A percentile compares a stretch with the other conserved stretches of the same genome.
Conservation (phyloP, 1,140 invertebrate species). For the Eufriesea mexicana region DNA sequence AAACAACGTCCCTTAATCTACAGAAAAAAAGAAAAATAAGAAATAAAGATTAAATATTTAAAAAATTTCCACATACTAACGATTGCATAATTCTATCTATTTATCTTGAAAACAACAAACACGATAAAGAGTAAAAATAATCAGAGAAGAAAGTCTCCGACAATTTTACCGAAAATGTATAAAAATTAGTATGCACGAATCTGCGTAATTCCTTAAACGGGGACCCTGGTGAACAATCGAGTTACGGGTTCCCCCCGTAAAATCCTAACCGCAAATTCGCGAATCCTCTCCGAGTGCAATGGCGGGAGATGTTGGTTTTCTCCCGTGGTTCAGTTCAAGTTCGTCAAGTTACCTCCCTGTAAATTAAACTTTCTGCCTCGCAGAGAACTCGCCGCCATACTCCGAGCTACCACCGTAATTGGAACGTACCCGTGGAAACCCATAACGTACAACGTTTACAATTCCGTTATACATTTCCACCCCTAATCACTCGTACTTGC, state of each 20-base stretch:
- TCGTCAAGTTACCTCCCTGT: slow-evolving; percentile 29
- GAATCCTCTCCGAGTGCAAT: no score
- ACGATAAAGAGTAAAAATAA: no score
- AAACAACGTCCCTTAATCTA: no score
- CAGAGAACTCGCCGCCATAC: background rate
- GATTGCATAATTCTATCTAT: no score
- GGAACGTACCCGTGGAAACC: slow-evolving; percentile 35
- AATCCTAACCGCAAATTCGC: background rate
- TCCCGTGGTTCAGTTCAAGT: slow-evolving; percentile 22
- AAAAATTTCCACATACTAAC: no score
- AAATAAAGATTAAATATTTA: no score
- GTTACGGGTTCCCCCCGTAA: no score
- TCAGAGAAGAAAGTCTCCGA: no score
- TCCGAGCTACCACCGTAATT: slow-evolving; percentile 43
- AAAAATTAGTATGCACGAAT: no score
- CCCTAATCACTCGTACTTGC: slow-evolving; percentile 49
- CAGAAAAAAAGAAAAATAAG: no score
- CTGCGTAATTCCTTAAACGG: background rate
- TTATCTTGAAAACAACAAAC: no score
- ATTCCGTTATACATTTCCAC: slow-evolving; percentile 47
- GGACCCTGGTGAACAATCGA: background rate
- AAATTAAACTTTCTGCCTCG: slow-evolving; percentile 42
- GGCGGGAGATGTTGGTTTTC: background rate
- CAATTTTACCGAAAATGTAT: no score
- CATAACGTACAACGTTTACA: slow-evolving; percentile 46